A percentile compares a stretch with the other conserved stretches of the same genome.
These are phyloP conservation scores for Periophthalmus magnuspinnatus DNA, from an alignment of 2,797 vertebrate species.

Conservation along the genomic window DNA sequence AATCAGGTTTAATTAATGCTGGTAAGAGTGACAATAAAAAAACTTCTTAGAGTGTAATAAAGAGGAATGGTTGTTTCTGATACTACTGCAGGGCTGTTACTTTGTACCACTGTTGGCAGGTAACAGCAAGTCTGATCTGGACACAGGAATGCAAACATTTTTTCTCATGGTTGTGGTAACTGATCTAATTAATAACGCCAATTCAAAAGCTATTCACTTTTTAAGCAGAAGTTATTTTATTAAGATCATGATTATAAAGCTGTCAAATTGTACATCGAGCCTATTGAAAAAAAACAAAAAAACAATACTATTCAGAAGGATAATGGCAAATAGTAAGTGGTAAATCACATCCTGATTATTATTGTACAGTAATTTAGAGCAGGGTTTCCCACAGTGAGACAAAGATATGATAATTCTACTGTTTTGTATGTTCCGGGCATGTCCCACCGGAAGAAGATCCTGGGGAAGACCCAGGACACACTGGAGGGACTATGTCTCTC, in stretches of 20 bases:
- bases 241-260: neutral
- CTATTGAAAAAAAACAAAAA: too few species aligned
- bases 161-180: neutral
- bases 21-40: neutral
- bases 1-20: neutral
- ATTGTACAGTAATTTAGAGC: too few species aligned
- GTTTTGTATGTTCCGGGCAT: too few species aligned
- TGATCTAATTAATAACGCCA: neutral
- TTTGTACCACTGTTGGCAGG: neutral
- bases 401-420: too few species aligned
- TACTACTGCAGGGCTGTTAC: neutral
- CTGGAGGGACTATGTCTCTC: too few species aligned
- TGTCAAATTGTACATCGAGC: too few species aligned
- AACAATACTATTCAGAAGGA: too few species aligned
- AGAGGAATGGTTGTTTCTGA: neutral
- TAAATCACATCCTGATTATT: too few species aligned
- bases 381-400: too few species aligned
- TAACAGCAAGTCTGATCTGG: neutral
- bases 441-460: too few species aligned
- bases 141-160: neutral
- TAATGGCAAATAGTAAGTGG: too few species aligned
- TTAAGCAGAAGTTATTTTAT: neutral
- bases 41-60: neutral
- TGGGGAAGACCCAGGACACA: too few species aligned
- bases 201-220: neutral